These are phyloP conservation scores for Amphimedon queenslandica DNA, from an alignment of 37 sponge, comb jelly and placozoan species.

Conservation along the genomic window DNA sequence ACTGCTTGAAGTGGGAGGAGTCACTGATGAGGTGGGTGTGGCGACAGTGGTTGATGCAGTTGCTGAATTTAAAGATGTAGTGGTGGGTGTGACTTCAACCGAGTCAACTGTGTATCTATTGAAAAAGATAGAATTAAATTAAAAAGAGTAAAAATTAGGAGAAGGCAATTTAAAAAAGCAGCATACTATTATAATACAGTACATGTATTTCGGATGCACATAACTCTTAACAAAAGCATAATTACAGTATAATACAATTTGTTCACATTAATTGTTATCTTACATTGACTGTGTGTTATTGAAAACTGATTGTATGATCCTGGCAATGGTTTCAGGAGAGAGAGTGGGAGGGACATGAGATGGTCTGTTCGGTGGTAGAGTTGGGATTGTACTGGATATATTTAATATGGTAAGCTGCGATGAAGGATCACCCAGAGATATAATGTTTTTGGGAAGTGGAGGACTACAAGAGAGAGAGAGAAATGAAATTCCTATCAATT, in stretches of 20 bases:
- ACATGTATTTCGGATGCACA: too few species aligned
- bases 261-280: background rate
- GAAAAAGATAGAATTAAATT: background rate
- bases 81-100: constrained; percentile 1
- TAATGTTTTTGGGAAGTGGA: background rate
- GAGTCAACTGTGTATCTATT: background rate
- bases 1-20: too few species aligned
- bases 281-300: background rate
- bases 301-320: background rate
- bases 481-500: too few species aligned
- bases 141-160: too few species aligned
- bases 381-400: too few species aligned
- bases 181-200: too few species aligned
- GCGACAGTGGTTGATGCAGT: background rate
- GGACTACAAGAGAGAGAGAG: background rate
- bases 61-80: background rate
- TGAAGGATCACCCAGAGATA: background rate
- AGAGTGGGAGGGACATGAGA: background rate
- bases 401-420: background rate
- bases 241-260: too few species aligned
- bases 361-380: background rate
- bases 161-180: too few species aligned
- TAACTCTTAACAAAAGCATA: too few species aligned
- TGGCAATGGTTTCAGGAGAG: background rate
- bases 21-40: background rate